Base-by-base conservation (phyloP, 2,113 vertebrate species). In the Pseudolaguvia tuberculata region DNA sequence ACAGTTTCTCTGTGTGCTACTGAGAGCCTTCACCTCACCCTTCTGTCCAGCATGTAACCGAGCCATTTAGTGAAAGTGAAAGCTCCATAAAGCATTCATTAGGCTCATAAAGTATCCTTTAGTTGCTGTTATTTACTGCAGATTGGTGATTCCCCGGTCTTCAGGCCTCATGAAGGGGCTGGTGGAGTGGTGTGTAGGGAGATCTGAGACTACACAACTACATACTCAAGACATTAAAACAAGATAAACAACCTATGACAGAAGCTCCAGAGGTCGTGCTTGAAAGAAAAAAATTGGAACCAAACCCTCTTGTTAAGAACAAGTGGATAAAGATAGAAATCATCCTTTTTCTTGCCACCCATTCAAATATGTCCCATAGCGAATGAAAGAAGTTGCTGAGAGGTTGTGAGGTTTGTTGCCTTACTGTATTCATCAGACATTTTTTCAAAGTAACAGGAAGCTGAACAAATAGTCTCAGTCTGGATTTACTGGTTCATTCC, bases 41-140 rank as follows among this genome's bases (percentile, higher is more conserved):
- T 17, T 31, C 23, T 23, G 20, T 50, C 50, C 55, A 25, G 61
- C 47, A 59, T 79, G 68, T 75, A 73, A 72, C 70, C 50, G 52
- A 31, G 51, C 50, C 73, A 61, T 78, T 81, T 78, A 77, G 72
- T 70, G 71, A 79, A 77, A 82, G 75, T 23, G 77, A 79, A 68
- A 80, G 80, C 76, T 78, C 75, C 75, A 76, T 84, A 83, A 85
- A 85, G 81, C 78, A 75, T 81, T 85, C 79, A 83, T 84, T 85
- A 82, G 78, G 21, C 68, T 61, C 66, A 76, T 85, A 84, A 85
- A 85, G 63, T 51, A 72, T 57, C 72, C 65, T 71, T 81, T 75
- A 70, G 72, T 74, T 65, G 75, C 55, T 75, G 71, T 83, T 77
- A 80, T 82, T 83, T 83, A 81, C 78, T 80, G 76, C 79, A 17